Percentiles rank a stretch among this genome's conserved stretches.
Evolutionary conservation across 2,888 invertebrate genomes (phyloP).

Genomic region (Drosophila mayaguana): DNA sequence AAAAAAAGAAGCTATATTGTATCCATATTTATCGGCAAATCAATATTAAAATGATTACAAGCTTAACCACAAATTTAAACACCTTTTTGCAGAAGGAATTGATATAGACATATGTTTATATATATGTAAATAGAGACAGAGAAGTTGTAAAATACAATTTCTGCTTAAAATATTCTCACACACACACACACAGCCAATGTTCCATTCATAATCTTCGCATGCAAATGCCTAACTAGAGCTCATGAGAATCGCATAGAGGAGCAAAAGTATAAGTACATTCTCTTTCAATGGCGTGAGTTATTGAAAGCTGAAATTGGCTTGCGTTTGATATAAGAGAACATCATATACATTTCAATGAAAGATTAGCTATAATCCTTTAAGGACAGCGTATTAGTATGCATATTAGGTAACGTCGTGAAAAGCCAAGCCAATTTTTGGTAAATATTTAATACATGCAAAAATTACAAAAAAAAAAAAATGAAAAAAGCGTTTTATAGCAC

Average conservation of each 20-base stretch:
- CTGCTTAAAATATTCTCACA: background rate
- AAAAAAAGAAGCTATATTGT: no score
- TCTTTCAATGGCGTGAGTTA: background rate
- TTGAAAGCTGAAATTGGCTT: slow-evolving; percentile 1
- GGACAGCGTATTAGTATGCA: slow-evolving; percentile 40
- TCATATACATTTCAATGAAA: slow-evolving; percentile 34
- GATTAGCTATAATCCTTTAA: slow-evolving; percentile 46
- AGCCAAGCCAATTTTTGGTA: slow-evolving; percentile 20
- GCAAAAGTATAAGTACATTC: background rate
- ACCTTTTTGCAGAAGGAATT: background rate
- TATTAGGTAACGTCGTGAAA: slow-evolving; percentile 36
- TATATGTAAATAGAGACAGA: background rate
- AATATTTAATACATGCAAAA: slow-evolving; percentile 51
- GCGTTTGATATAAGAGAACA: background rate
- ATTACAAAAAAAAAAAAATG: slow-evolving; percentile 22
- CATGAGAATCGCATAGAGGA: slow-evolving; percentile 4
- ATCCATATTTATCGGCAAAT: no score
- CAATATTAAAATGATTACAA: background rate
- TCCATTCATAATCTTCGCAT: no score
- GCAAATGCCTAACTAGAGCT: background rate
- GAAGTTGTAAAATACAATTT: background rate
- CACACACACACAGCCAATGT: no score
- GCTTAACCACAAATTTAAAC: background rate
- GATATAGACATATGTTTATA: background rate
- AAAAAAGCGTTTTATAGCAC: slow-evolving; percentile 28